Evolutionary conservation across 2,797 vertebrate genomes (phyloP), one percentile per base, ranked within the genome.

Genomic region (Tapirus indicus): DNA sequence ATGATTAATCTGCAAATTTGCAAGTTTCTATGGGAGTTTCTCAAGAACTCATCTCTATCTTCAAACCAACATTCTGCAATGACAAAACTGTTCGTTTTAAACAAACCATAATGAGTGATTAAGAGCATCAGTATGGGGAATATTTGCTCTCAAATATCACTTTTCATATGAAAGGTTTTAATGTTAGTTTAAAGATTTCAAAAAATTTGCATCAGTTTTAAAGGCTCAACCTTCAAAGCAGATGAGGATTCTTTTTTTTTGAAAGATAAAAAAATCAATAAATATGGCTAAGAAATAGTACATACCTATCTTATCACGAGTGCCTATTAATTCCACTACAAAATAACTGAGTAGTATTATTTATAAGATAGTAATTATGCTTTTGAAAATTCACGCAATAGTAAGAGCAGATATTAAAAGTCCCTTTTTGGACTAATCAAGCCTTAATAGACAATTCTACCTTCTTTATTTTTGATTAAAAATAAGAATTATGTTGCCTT

Each of bases 321-420:
- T 82, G 3, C 3, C 62, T 95, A 78, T 69, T 44, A 94, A 93
- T 32, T 96, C 56, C 72, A 62, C 83, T 72, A 79, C 49, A 90
- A 92, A 92, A 86, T 75, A 94, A 83, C 7, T 35, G 35, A 91
- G 18, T 32, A 52, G 20, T 35, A 8, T 23, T 64, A 68, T 54
- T 94, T 92, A 58, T 54, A 86, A 78, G 68, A 87, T 27, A 68
- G 47, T 66, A 69, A 56, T 52, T 93, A 44, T 38, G 71, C 41
- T 91, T 95, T 68, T 78, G 75, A 94, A 90, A 94, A 90, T 93
- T 41, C 35, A 84, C 62, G 64, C 41, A 89, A 27, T 27, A 74
- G 32, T 38, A 72, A 35, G 16, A 91, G 7, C 16, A 69, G 62
- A 75, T 5, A 72, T 38, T 82, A 75, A 85, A 91, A 62, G 29